Evolutionary conservation across 2,888 invertebrate genomes (phyloP).

Genomic region (Sphaeridia pumilis): DNA sequence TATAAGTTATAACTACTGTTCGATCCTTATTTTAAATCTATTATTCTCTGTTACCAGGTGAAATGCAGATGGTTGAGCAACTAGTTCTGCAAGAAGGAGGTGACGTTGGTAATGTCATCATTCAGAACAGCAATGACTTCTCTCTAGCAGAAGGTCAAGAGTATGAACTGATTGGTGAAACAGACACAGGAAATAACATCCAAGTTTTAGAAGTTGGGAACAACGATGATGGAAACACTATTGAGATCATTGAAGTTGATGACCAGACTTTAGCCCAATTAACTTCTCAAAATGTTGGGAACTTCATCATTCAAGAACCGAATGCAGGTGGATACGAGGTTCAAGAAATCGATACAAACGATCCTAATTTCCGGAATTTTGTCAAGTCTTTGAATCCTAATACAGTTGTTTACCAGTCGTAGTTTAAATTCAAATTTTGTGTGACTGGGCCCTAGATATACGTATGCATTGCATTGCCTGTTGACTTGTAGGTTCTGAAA

Average conservation of each 20-base stretch:
- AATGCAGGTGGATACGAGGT: slow-evolving; percentile 19
- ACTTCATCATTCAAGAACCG: slow-evolving; percentile 17
- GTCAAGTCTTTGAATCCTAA: slow-evolving; percentile 27
- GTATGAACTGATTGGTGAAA: slow-evolving; percentile 34
- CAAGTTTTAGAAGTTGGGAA: slow-evolving; percentile 19
- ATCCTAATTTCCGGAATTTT: slow-evolving; percentile 29
- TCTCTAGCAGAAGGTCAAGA: slow-evolving; percentile 32
- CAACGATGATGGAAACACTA: slow-evolving; percentile 11
- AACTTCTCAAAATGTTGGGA: slow-evolving; percentile 18
- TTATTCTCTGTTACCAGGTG: slow-evolving; percentile 2
- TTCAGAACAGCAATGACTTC: slow-evolving; percentile 22
- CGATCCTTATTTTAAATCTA: no score
- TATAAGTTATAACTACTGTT: no score
- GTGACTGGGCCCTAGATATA: no score
- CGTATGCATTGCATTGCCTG: no score
- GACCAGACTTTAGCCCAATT: slow-evolving; percentile 31
- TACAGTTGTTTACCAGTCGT: slow-evolving; percentile 9
- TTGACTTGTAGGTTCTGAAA: no score
- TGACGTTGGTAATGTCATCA: slow-evolving; percentile 18
- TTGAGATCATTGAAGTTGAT: slow-evolving; percentile 35
- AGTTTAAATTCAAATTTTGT: no score
- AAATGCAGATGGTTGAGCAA: slow-evolving; percentile 17
- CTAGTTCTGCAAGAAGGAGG: slow-evolving; percentile 15
- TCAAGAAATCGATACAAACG: slow-evolving; percentile 27
- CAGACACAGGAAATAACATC: slow-evolving; percentile 19